Conservation (phyloP, 2,888 invertebrate species). For the Cryptops parisi region DNA sequence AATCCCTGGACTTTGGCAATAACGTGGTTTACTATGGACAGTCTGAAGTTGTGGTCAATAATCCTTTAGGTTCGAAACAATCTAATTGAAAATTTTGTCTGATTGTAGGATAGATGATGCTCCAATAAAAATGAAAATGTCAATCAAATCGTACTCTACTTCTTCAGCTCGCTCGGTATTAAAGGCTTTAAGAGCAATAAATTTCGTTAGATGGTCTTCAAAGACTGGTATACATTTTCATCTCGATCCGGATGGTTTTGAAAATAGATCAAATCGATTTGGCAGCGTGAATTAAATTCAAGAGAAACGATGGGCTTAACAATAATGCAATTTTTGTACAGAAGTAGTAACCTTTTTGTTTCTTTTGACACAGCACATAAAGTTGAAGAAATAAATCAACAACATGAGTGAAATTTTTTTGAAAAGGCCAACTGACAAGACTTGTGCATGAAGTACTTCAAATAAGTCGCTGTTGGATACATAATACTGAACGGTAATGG, state of each 20-base stretch:
- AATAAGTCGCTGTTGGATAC: neutral
- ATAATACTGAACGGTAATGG: neutral
- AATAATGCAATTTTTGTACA: slow-evolving; percentile 14
- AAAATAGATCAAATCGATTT: slow-evolving; percentile 15
- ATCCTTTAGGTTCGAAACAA: too few species aligned
- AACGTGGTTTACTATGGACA: too few species aligned
- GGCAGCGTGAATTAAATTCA: slow-evolving; percentile 8
- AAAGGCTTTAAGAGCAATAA: too few species aligned
- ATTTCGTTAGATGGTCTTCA: slow-evolving; percentile 17
- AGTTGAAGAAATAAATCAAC: neutral
- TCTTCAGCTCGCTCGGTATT: neutral
- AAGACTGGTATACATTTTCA: slow-evolving; percentile 16
- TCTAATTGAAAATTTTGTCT: too few species aligned
- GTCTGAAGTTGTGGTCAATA: too few species aligned
- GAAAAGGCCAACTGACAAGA: neutral
- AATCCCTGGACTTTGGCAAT: too few species aligned
- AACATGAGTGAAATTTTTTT: neutral
- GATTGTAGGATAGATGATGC: neutral
- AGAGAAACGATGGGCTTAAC: neutral
- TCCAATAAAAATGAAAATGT: neutral
- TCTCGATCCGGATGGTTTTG: slow-evolving; percentile 5
- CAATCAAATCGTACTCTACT: neutral
- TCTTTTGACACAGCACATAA: slow-evolving; percentile 17
- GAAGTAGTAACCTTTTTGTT: slow-evolving; percentile 13
- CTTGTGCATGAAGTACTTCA: neutral